Percentiles rank a stretch among this genome's conserved stretches.
Conservation (phyloP, 2,888 invertebrate species). For the Alsophila aescularia region DNA sequence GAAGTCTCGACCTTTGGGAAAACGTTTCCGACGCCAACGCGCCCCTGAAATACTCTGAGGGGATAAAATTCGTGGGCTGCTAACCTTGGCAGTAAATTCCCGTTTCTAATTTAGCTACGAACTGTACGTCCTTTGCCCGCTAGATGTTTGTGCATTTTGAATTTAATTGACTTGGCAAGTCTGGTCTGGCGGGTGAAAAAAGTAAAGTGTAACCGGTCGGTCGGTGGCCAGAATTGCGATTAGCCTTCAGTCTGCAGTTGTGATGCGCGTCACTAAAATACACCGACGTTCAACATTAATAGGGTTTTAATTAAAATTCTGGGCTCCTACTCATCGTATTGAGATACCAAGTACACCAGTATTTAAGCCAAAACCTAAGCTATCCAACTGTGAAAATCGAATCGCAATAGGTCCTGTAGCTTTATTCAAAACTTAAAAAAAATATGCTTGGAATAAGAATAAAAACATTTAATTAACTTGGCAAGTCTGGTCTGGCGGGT, state of each 20-base stretch:
- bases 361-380: too few relatives aligned
- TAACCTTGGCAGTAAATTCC: constrained; percentile 37
- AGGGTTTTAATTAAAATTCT: too few relatives aligned
- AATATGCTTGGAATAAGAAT: too few relatives aligned
- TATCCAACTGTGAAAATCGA: too few relatives aligned
- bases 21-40: constrained; percentile 44
- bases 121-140: constrained; percentile 47
- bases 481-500: too few relatives aligned
- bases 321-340: too few relatives aligned
- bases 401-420: too few relatives aligned
- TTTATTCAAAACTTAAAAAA: too few relatives aligned
- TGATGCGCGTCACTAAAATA: constrained; percentile 60
- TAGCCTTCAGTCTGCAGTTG: constrained; percentile 66
- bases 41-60: constrained; percentile 40
- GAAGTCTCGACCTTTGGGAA: constrained; percentile 49
- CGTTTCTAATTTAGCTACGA: constrained; percentile 35
- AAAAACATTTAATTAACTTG: too few relatives aligned
- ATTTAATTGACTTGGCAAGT: constrained; percentile 37
- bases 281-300: too few relatives aligned
- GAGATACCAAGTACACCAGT: too few relatives aligned
- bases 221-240: constrained; percentile 71
- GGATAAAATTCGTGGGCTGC: constrained; percentile 32
- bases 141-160: constrained; percentile 46
- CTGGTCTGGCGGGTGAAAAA: constrained; percentile 53
- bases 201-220: constrained; percentile 70